Base-by-base conservation (phyloP, 2,888 invertebrate species). In the Steinernema scapterisci region DNA sequence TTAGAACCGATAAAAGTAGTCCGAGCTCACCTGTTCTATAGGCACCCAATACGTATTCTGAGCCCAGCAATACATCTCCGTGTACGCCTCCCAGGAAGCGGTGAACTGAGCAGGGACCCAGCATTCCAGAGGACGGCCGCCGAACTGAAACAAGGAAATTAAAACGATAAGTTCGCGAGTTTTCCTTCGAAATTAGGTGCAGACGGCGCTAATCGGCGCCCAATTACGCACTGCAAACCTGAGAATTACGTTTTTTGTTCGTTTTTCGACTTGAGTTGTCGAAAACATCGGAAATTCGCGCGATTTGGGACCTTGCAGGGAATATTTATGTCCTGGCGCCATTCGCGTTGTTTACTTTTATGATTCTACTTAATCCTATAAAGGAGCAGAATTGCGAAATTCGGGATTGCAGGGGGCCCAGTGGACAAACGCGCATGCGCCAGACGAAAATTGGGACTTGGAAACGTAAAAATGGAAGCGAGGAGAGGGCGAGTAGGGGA, bases 61-160 rank as follows among this genome's bases (percentile, higher is more conserved):
- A 45, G 89, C 89, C 90, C 90, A 90, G 84, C 90, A 90, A 79
- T 89, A 89, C 85, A 89, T 89, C 84, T 90, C 90, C 21, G 90
- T 88, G 84, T 90, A 90, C 77, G 89, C 89, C 76, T 89, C 89
- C 87, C 90, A 90, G 23, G 89, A 89, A 43, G 88, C 88, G 6
- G 89, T 89, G 84, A 90, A 90, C 81, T 89, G 88, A 2, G 89
- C 89, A 13, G 73, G 73, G 21, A 75, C 75, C 79, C 79, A 89
- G 79, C 89, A 89, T 78, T 87, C 88, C 48, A 88, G 80, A 9
- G 88, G 88, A 38, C 87, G 80, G 27, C 87, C 87, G 63, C 87
- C 87, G 71, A 87, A 87, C 84, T 84, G 63, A 73, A 81, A 74
- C 9, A 25, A 46, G 43, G 19, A 16, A 13, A 9, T 38, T 38